These are phyloP conservation scores for Hypena proboscidalis DNA, from an alignment of 2,888 invertebrate genomes.

Conservation along the genomic window DNA sequence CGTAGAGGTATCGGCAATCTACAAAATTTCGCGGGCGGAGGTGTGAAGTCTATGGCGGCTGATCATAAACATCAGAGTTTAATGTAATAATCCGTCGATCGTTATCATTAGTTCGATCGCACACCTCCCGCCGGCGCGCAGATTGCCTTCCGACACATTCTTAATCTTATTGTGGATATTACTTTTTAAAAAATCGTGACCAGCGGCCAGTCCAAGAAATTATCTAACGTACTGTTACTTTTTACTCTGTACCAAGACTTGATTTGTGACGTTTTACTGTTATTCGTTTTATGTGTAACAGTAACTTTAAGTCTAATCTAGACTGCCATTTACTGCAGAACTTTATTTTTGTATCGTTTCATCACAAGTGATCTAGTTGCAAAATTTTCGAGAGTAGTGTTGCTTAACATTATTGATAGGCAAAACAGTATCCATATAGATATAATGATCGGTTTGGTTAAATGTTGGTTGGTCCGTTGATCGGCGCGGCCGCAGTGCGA, in stretches of 20 bases:
- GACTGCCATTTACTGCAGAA: not conserved
- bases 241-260: slow-evolving; percentile 17
- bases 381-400: slow-evolving; percentile 4
- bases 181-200: slow-evolving; percentile 47
- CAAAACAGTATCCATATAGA: slow-evolving; percentile 49
- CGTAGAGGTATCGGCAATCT: slow-evolving; percentile 41
- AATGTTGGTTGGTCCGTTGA: slow-evolving; percentile 54
- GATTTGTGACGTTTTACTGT: slow-evolving; percentile 27
- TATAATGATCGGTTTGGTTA: slow-evolving; percentile 49
- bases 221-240: slow-evolving; percentile 31
- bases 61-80: slow-evolving; percentile 70
- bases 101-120: slow-evolving; percentile 81
- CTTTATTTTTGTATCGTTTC: not conserved
- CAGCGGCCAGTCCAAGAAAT: slow-evolving; percentile 26
- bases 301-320: slow-evolving; percentile 5
- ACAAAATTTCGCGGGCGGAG: slow-evolving; percentile 58
- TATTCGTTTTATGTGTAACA: slow-evolving; percentile 15
- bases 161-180: slow-evolving; percentile 73
- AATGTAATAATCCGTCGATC: slow-evolving; percentile 84
- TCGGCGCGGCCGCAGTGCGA: slow-evolving; percentile 70
- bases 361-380: not conserved
- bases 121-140: slow-evolving; percentile 79
- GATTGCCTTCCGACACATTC: slow-evolving; percentile 71
- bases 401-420: slow-evolving; percentile 23
- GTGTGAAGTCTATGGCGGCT: slow-evolving; percentile 65